Evolutionary conservation across 92 coral and sea anemone genomes (phyloP).

Genomic region (Phymanthus crucifer): DNA sequence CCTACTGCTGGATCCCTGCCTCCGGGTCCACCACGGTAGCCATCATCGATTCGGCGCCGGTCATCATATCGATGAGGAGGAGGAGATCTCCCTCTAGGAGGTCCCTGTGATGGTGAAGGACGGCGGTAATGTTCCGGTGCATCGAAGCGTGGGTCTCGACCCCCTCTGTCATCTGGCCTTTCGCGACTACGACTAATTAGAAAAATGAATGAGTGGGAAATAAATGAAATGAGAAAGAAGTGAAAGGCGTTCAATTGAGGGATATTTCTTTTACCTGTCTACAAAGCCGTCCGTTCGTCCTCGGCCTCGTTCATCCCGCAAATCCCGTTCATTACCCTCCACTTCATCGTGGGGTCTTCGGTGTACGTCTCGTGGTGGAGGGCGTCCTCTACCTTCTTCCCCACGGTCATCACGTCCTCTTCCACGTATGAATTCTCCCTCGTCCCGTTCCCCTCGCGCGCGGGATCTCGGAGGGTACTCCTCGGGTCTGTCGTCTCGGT

Average conservation of each 20-base stretch:
- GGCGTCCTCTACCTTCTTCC: constrained; percentile 41
- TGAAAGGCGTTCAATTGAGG: no score
- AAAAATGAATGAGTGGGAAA: background rate
- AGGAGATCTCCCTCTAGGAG: constrained; percentile 48
- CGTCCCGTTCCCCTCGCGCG: constrained; percentile 60
- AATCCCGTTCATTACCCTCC: constrained; percentile 37
- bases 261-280: constrained; percentile 25
- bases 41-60: constrained; percentile 74
- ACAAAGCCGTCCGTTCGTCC: constrained; percentile 5
- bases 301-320: constrained; percentile 35
- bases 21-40: constrained; percentile 74
- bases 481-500: constrained; percentile 53
- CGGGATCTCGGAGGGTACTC: constrained; percentile 42
- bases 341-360: constrained; percentile 34
- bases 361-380: constrained; percentile 50
- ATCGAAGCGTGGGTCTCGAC: constrained; percentile 56
- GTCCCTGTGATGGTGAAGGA: constrained; percentile 64
- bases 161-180: constrained; percentile 76
- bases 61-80: constrained; percentile 22
- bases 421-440: constrained; percentile 32
- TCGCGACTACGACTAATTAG: constrained; percentile 21
- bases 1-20: constrained; percentile 60
- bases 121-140: constrained; percentile 78
- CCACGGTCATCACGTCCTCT: constrained; percentile 57
- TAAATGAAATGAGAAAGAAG: no score